Conservation (phyloP, 2,797 vertebrate genomes). For the Pseudochirops corinnae region DNA sequence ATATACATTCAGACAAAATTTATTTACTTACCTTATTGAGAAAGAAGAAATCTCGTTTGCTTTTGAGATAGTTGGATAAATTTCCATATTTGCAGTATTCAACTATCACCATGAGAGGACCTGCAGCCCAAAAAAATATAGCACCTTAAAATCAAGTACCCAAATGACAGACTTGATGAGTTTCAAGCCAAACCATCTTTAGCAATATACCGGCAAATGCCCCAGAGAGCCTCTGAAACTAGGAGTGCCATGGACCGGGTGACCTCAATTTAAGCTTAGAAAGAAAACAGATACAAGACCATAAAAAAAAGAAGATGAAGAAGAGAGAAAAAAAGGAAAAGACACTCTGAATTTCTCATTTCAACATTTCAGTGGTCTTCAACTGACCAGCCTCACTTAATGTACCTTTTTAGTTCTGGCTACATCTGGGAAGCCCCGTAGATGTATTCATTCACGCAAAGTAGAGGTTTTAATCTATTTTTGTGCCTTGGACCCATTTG, state of each 20-base stretch:
- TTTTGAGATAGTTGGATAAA: slow-evolving; percentile 94
- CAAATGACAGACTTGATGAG: neutral
- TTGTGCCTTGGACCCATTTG: neutral
- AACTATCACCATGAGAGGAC: slow-evolving; percentile 96
- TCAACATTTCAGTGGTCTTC: neutral
- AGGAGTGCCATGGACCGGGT: neutral
- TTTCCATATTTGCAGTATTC: slow-evolving; percentile 96
- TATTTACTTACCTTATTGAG: slow-evolving; percentile 86
- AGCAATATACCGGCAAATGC: neutral
- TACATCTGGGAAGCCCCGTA: neutral
- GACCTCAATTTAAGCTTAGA: neutral
- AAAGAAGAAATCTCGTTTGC: slow-evolving; percentile 92
- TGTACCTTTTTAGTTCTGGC: neutral
- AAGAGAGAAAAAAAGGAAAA: neutral
- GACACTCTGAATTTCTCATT: neutral
- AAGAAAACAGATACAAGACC: neutral
- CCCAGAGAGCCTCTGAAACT: neutral
- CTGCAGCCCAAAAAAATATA: slow-evolving; percentile 81
- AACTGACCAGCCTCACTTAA: neutral
- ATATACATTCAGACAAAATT: neutral
- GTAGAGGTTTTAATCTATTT: neutral
- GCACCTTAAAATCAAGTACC: fast-evolving
- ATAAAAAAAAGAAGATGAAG: neutral
- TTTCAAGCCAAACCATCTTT: neutral
- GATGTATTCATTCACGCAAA: neutral